phyloP scores from a whole-genome alignment of 1,140 invertebrate species.

The Penaeus indicus region DNA sequence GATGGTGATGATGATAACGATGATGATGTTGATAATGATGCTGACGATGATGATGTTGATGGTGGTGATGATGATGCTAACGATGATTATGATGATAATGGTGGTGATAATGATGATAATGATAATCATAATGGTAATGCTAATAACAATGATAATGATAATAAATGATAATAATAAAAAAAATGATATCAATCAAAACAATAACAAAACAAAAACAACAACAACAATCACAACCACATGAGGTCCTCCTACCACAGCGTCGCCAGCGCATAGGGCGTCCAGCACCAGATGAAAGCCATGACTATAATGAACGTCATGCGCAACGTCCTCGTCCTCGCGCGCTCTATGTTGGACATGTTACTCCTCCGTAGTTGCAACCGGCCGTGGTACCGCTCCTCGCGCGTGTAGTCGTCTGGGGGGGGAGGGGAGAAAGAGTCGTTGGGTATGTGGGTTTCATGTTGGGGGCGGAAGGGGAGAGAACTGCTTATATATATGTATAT shows the following conservation, averaged over 20 bases:
- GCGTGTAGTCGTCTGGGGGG: conserved; percentile 37
- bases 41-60: neutral
- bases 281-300: conserved; percentile 82
- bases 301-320: conserved; percentile 88
- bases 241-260: conserved; percentile 76
- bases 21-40: neutral
- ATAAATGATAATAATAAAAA: too few relatives aligned
- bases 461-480: neutral
- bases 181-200: too few relatives aligned
- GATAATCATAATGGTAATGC: neutral
- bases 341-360: conserved; percentile 76
- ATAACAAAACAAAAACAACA: too few relatives aligned
- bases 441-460: neutral
- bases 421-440: neutral
- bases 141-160: too few relatives aligned
- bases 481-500: conserved; percentile 41
- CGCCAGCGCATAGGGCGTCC: conserved; percentile 86
- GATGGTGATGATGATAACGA: neutral
- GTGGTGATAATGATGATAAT: neutral
- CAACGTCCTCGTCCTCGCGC: conserved; percentile 80
- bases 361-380: conserved; percentile 11
- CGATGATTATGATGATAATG: neutral
- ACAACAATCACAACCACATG: too few relatives aligned
- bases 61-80: neutral
- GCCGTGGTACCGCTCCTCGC: conserved; percentile 75